These are phyloP conservation scores for Drosophila nigromelanica DNA, from an alignment of 1,140 invertebrate species.

Conservation along the genomic window DNA sequence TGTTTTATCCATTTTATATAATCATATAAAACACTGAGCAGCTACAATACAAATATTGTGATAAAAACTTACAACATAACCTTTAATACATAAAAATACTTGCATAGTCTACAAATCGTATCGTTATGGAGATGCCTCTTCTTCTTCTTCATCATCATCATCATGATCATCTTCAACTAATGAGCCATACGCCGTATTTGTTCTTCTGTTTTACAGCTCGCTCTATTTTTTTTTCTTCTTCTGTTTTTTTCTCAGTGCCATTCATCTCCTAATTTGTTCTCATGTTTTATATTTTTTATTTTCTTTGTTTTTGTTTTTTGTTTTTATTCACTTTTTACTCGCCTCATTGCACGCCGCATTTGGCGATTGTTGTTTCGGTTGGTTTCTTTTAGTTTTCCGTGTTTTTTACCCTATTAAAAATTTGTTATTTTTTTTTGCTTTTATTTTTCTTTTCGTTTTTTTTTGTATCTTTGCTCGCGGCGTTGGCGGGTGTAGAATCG, in stretches of 20 bases:
- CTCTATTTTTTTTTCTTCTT: slow-evolving; percentile 8
- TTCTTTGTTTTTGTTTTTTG: slow-evolving; percentile 8
- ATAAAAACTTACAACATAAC: slow-evolving; percentile 84
- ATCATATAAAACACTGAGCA: slow-evolving; percentile 84
- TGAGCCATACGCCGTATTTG: background rate
- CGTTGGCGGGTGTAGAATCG: slow-evolving; percentile 45
- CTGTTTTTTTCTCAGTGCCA: background rate
- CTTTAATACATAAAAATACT: slow-evolving; percentile 84
- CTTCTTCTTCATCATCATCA: slow-evolving; percentile 16
- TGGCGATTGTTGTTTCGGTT: slow-evolving; percentile 43
- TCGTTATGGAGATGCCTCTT: slow-evolving; percentile 71
- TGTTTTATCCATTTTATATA: slow-evolving; percentile 76
- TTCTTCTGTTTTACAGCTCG: slow-evolving; percentile 19
- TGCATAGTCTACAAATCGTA: slow-evolving; percentile 83
- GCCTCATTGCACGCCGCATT: slow-evolving; percentile 45
- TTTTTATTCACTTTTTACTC: slow-evolving; percentile 15
- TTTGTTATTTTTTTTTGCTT: slow-evolving; percentile 45
- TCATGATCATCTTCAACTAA: background rate
- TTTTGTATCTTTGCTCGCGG: slow-evolving; percentile 50
- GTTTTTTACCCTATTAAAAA: slow-evolving; percentile 50
- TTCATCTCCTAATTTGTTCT: slow-evolving; percentile 63
- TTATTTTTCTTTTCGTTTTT: no score
- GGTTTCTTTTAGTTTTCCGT: slow-evolving; percentile 52
- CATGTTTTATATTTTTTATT: slow-evolving; percentile 19
- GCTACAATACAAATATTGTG: slow-evolving; percentile 84